Base-by-base conservation (phyloP, 2,797 vertebrate species). In the Phoxinus dragarum region DNA sequence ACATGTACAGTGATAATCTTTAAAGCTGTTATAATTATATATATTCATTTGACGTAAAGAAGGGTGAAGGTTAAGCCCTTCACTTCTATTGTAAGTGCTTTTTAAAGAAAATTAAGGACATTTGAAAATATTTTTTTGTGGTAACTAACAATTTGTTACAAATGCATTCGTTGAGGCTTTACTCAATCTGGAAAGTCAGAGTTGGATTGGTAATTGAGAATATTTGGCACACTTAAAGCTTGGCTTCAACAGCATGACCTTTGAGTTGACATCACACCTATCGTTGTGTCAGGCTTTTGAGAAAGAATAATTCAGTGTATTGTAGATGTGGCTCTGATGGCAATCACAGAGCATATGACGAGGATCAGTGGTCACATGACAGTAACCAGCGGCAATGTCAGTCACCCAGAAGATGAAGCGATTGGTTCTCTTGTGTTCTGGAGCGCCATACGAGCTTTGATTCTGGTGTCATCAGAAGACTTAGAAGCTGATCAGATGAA, bases 281-380 rank as follows among this genome's bases (percentile, higher is more conserved):
- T 4, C 12, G 27, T 64, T 31, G 21, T 54, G 31, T 17, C 27
- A 42, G 16, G 19, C 0, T 9, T 42, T 72, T 81, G 3, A 42
- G 52, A 59, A 44, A 21, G 38, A 44, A 40, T 10, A 31, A 12
- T 40, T 31, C 9, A 59, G 17, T 19, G 9, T 71, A 52, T 59
- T 71, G 67, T 21, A 81, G 38, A 42, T 73, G 52, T 44, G 36
- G 5, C 52, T 82, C 40, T 73, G 80, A 73, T 42, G 68, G 56
- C 54, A 82, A 72, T 82, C 68, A 82, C 17, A 82, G n/a, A 72
- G 52, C 19, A 82, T 27, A 59, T 42, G n/a, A 11, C 5, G 0
- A 73, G 52, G 80, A 82, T 73, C 68, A 82, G n/a, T 61, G 54
- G 68, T 73, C 80, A 61, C 31, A 42, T 82, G 80, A 82, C 68